phyloP scores from a whole-genome alignment of 2,888 invertebrate species.

The Agrotis exclamationis region DNA sequence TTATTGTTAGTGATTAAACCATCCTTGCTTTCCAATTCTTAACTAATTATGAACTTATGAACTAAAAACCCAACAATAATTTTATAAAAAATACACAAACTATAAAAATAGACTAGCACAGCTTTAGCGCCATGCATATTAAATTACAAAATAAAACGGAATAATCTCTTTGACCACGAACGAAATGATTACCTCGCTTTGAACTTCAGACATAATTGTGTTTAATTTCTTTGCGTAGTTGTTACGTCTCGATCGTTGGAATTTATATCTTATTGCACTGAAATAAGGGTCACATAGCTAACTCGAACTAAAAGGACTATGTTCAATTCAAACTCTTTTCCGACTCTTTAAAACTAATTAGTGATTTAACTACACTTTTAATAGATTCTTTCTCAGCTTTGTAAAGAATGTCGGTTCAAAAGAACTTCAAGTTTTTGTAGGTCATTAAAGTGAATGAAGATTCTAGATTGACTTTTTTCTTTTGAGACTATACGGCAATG shows the following conservation, averaged over 20 bases:
- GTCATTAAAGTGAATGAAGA: slow-evolving; percentile 46
- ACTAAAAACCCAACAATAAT: neutral
- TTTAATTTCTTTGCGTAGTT: slow-evolving; percentile 55
- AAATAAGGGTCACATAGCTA: neutral
- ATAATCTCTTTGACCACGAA: slow-evolving; percentile 53
- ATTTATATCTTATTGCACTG: slow-evolving; percentile 3
- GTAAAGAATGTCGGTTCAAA: slow-evolving; percentile 52
- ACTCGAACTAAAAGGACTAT: neutral
- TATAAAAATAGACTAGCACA: slow-evolving; percentile 16
- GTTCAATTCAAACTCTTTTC: slow-evolving; percentile 56
- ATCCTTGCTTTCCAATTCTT: neutral
- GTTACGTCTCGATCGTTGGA: neutral
- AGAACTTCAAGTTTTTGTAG: slow-evolving; percentile 45
- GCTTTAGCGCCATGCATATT: slow-evolving; percentile 49
- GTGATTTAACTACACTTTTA: slow-evolving; percentile 66
- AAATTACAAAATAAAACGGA: slow-evolving; percentile 60
- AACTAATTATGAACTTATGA: neutral
- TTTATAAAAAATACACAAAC: neutral
- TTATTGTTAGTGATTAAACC: neutral
- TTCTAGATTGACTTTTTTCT: slow-evolving; percentile 44
- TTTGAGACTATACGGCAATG: slow-evolving; percentile 6
- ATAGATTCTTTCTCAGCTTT: slow-evolving; percentile 62
- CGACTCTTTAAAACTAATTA: slow-evolving; percentile 67
- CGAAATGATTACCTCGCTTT: slow-evolving; percentile 61
- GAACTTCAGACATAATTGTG: slow-evolving; percentile 53